Conservation (phyloP, 2,797 vertebrate species). For the Acanthis flammea region DNA sequence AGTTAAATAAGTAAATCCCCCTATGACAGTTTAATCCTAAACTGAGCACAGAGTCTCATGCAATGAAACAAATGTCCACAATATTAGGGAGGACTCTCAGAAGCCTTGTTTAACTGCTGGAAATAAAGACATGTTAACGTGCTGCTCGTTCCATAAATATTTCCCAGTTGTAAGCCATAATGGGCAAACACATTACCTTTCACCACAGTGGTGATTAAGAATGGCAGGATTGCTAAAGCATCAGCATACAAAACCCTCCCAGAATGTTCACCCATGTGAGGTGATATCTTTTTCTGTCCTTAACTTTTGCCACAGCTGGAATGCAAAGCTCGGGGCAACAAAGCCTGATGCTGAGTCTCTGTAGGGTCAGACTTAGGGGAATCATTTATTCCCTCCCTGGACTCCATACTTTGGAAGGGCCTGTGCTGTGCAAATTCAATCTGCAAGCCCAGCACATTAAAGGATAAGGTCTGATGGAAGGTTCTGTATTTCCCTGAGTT, state of each 20-base stretch:
- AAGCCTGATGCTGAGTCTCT: background rate
- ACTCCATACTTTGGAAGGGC: accelerated
- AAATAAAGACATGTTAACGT: background rate
- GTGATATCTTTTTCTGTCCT: background rate
- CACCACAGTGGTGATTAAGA: background rate
- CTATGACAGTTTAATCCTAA: conserved; percentile 52
- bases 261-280: background rate
- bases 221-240: background rate
- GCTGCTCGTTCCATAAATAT: conserved; percentile 20
- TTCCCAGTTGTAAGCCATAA: conserved; percentile 9
- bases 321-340: background rate
- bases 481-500: background rate
- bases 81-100: conserved; percentile 15
- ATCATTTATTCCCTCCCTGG: background rate
- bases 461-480: background rate
- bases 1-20: conserved; percentile 61
- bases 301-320: background rate
- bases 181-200: background rate
- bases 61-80: conserved; percentile 46
- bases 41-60: background rate
- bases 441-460: background rate
- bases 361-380: background rate
- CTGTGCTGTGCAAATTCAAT: background rate
- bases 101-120: conserved; percentile 40
- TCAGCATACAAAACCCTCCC: background rate